Evolutionary conservation across 2,113 vertebrate species (phyloP), one percentile per base, ranked within the genome.

Genomic region (Salvelinus fontinalis): DNA sequence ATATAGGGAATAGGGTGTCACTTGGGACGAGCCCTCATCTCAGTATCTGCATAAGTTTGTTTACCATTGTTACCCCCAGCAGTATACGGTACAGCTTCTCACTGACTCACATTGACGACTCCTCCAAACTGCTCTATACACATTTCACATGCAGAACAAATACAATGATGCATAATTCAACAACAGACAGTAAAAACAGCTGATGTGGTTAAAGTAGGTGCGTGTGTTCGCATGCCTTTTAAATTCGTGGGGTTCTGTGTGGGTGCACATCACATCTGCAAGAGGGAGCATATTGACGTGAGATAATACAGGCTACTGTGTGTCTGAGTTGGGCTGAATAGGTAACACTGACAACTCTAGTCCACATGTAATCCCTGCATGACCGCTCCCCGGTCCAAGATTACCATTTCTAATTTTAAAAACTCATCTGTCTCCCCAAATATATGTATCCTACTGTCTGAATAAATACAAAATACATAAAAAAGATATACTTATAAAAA

Each of bases 121-220:
- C 65, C 44, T 67, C 71, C 29, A 9, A 73, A 13, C 26, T 16
- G 51, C 14, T 18, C 51, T 48, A 73, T 16, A n/a, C 69, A n/a
- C 67, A 82, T 65, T 73, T 73, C 74, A 81, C 29, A 81, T 84
- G 79, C 82, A 83, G 71, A 34, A 76, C 79, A 85, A 44, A 78
- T 75, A 81, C 71, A 66, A 67, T 66, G 20, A 85, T 87, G 83
- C 89, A 89, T 90, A 84, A 89, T 90, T 89, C 87, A 90, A 75
- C 39, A 44, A 44, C 31, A 68, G 67, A 74, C 69, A 81, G 67
- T 60, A 51, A 70, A 88, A 91, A 87, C 70, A 82, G 89, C 89
- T 91, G 85, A 91, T 85, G 77, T 73, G 75, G 85, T 77, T 78
- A 84, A 85, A 89, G 44, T 44, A 44, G 39, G 39, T 51, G 72